Percentiles rank a stretch among this genome's conserved stretches.
phyloP scores from a whole-genome alignment of 2,797 vertebrate genomes.

The Phalanger gymnotis region DNA sequence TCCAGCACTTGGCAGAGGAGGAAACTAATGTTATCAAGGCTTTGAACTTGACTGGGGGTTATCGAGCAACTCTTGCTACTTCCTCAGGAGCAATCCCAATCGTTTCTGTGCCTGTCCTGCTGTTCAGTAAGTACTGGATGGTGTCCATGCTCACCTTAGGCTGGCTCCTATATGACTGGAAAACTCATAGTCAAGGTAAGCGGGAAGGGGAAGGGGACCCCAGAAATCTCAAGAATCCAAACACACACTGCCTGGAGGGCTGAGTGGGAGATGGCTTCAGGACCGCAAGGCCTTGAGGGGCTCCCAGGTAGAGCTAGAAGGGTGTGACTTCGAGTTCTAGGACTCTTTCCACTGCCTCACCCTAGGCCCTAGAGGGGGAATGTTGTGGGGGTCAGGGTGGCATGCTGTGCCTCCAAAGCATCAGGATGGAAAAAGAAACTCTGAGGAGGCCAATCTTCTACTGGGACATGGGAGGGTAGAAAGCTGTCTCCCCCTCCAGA shows the following conservation, averaged over 20 bases:
- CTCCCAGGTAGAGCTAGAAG: neutral
- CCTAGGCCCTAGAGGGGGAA: neutral
- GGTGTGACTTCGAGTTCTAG: neutral
- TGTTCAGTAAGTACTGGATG: conserved; percentile 92
- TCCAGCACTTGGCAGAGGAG: neutral
- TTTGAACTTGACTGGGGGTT: conserved; percentile 30
- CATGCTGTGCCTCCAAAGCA: conserved; percentile 18
- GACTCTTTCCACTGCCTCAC: neutral
- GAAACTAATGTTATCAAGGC: neutral
- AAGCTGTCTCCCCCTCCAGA: neutral
- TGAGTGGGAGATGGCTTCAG: neutral
- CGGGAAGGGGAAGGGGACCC: neutral
- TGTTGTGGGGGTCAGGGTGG: too few species aligned
- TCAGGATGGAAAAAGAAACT: conserved; percentile 5
- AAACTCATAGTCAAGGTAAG: conserved; percentile 92
- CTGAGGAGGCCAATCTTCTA: neutral
- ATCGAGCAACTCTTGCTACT: conserved; percentile 54
- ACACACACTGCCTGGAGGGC: neutral
- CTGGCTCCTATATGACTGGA: conserved; percentile 92
- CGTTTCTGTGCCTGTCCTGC: conserved; percentile 86
- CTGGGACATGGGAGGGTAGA: neutral
- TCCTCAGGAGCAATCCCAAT: conserved; percentile 82
- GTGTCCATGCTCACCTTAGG: conserved; percentile 87
- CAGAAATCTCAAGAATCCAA: neutral
- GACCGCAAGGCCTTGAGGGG: neutral